These are phyloP conservation scores for Capitulum mitella DNA, from an alignment of 2,888 invertebrate species.

Conservation along the genomic window DNA sequence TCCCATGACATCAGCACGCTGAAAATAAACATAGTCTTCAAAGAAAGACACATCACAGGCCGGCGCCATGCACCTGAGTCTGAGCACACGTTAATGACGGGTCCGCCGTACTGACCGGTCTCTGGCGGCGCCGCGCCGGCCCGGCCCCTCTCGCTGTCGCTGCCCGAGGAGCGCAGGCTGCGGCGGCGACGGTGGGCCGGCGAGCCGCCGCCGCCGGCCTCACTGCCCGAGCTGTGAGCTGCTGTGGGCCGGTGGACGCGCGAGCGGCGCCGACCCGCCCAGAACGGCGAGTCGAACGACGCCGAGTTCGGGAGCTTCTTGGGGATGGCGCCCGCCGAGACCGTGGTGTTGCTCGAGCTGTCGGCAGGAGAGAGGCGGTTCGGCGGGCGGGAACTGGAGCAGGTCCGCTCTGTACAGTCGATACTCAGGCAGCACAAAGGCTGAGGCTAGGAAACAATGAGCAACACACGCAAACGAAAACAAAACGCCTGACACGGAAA, in stretches of 20 bases:
- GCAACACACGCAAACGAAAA: too few relatives aligned
- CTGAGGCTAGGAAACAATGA: too few relatives aligned
- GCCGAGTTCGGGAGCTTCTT: not conserved
- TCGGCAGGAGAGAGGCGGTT: too few relatives aligned
- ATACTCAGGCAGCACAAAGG: too few relatives aligned
- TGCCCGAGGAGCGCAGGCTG: not conserved
- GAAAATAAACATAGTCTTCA: too few relatives aligned
- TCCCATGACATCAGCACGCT: too few relatives aligned
- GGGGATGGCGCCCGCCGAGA: constrained; percentile 14
- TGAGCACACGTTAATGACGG: too few relatives aligned
- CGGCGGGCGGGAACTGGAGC: not conserved
- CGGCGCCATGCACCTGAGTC: too few relatives aligned
- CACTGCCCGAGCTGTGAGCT: constrained; percentile 10
- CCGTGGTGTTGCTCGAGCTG: constrained; percentile 25
- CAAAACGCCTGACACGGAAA: too few relatives aligned
- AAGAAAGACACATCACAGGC: too few relatives aligned
- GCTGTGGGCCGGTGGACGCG: not conserved
- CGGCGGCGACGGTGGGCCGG: not conserved
- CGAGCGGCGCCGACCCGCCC: constrained; percentile 6
- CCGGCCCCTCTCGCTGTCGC: not conserved
- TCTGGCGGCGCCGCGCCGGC: not conserved
- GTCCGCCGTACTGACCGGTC: not conserved
- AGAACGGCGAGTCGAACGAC: constrained; percentile 14
- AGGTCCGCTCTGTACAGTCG: not conserved
- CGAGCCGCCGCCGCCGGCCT: not conserved